Base-by-base conservation (phyloP, 1,140 invertebrate genomes). In the Drosophila tani region DNA sequence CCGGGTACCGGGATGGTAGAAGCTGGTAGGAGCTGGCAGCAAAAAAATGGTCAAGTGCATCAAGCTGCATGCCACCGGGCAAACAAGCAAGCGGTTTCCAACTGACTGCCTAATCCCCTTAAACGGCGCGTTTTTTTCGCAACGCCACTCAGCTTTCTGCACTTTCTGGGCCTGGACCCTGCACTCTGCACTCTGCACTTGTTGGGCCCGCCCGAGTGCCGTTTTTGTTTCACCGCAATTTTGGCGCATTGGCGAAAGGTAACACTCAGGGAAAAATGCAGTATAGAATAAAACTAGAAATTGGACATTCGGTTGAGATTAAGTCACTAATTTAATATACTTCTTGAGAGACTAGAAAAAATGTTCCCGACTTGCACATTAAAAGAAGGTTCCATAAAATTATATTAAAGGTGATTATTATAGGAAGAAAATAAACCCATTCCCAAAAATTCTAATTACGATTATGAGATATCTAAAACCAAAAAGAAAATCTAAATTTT, bases 91-190 rank as follows among this genome's bases (percentile, higher is more conserved):
- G 83, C 83, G 83, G 83, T 80, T 87, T 87, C 84, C 83, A 87
- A 88, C 83, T 87, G 84, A 87, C 83, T 87, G 83, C 83, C 84
- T 88, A 87, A 87, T 88, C 84, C 83, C 83, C 80, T 88, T 87
- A 87, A 87, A 87, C 81, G 84, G 65, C 83, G 84, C 83, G 75
- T 79, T 86, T 86, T 82, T 84, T 85, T 74, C 50, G 49, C 62
- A 56, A 19, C 49, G 24, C 43, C 40, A 55, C 49, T 38, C 67
- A 38, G 66, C 59, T 50, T 69, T 75, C 47, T 78, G 75, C 58
- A 80, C 58, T 81, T 24, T 24, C 32, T 63, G 58, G 55, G n/a
- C 38, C 38, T 45, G 43, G 6, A 11, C 43, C 17, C 15, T 55
- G 51, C 29, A 38, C 66, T 15, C 60, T 67, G 67, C 66, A 67